Percentiles rank a stretch among this genome's conserved stretches.
These are phyloP conservation scores for Drosophila picticornis DNA, from an alignment of 2,888 invertebrate genomes.

Conservation along the genomic window DNA sequence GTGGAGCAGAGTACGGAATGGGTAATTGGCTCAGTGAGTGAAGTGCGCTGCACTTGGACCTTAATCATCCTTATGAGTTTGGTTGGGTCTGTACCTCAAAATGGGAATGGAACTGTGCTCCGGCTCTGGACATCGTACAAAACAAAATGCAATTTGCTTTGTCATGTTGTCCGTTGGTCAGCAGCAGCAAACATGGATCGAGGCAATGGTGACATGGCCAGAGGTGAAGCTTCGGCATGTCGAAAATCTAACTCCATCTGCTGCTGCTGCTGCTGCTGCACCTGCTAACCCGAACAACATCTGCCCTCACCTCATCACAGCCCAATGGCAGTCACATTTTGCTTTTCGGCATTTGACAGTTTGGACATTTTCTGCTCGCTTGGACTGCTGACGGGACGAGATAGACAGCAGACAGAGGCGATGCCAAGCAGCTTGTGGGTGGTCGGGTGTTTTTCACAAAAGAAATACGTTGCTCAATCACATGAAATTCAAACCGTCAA, in stretches of 20 bases:
- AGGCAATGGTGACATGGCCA: slow-evolving; percentile 58
- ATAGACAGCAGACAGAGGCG: neutral
- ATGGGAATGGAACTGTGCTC: neutral
- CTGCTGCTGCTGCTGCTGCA: neutral
- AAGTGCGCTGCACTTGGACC: slow-evolving; percentile 53
- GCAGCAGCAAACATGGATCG: slow-evolving; percentile 8
- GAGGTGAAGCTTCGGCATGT: slow-evolving; percentile 49
- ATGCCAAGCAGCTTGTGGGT: neutral
- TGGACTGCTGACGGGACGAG: slow-evolving; percentile 48
- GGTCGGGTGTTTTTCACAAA: slow-evolving; percentile 19
- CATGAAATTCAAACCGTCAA: slow-evolving; percentile 71
- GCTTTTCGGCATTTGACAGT: slow-evolving; percentile 79
- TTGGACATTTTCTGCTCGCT: slow-evolving; percentile 74
- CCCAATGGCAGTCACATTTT: slow-evolving; percentile 68
- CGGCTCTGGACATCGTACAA: neutral
- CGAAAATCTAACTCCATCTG: slow-evolving; percentile 35
- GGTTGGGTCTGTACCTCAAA: slow-evolving; percentile 10
- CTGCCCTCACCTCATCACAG: slow-evolving; percentile 10
- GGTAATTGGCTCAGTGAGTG: slow-evolving; percentile 48
- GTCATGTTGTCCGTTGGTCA: slow-evolving; percentile 60
- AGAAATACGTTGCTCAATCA: slow-evolving; percentile 62
- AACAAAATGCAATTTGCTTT: slow-evolving; percentile 67
- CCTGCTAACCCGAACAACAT: slow-evolving; percentile 10
- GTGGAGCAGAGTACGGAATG: slow-evolving; percentile 7
- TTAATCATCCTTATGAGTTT: slow-evolving; percentile 68